These are phyloP conservation scores for Mirza zaza DNA, from an alignment of 2,113 vertebrate genomes.

Conservation along the genomic window DNA sequence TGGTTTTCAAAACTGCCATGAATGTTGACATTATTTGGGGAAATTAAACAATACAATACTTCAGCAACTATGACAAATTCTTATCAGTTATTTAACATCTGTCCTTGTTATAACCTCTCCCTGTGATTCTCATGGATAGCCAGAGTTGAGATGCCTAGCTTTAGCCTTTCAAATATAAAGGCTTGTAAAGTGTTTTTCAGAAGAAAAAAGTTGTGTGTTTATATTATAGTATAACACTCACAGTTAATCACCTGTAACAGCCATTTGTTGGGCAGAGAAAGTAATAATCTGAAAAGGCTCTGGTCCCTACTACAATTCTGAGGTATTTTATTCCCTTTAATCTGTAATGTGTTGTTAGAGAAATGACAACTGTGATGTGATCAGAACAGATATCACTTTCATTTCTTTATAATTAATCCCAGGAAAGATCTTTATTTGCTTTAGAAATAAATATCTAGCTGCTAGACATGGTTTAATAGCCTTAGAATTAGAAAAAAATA, in stretches of 20 bases:
- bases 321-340: neutral
- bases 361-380: neutral
- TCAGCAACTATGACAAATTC: neutral
- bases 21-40: neutral
- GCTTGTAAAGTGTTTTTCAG: neutral
- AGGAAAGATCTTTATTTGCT: neutral
- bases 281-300: conserved; percentile 20
- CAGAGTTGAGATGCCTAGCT: rapidly evolving
- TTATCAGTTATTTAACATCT: neutral
- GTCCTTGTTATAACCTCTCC: neutral
- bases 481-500: conserved; percentile 36
- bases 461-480: neutral
- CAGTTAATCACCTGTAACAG: neutral
- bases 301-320: neutral
- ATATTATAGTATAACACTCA: neutral
- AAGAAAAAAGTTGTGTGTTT: neutral
- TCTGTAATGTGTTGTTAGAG: conserved; percentile 23
- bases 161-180: neutral
- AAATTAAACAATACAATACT: neutral
- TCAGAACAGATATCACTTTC: neutral
- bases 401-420: conserved; percentile 67
- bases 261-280: neutral
- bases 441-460: conserved; percentile 19
- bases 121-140: neutral
- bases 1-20: neutral